Evolutionary conservation across 1,140 invertebrate species (phyloP).

Genomic region (Sinella curviseta): DNA sequence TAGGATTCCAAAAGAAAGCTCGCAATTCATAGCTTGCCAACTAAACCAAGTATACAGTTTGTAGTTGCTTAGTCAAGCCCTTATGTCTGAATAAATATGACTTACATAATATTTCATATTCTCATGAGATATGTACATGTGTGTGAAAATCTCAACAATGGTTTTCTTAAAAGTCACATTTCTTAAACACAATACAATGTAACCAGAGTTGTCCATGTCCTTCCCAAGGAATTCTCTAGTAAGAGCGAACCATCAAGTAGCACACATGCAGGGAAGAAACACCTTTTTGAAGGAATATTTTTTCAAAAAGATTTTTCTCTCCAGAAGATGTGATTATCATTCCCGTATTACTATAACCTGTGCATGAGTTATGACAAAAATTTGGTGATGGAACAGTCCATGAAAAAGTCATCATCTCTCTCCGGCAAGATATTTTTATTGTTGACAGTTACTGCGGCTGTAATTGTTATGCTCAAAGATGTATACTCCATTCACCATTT

Average conservation of each 20-base stretch:
- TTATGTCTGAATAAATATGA: background rate
- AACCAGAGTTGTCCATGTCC: background rate
- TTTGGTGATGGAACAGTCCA: conserved; percentile 2
- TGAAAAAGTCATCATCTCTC: conserved; percentile 38
- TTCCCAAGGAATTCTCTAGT: background rate
- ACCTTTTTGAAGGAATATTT: no score
- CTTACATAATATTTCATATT: background rate
- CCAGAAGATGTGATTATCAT: background rate
- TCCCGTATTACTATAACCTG: background rate
- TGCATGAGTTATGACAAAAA: background rate
- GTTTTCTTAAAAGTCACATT: background rate
- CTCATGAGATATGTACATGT: background rate
- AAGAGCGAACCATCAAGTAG: no score
- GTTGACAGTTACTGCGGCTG: background rate
- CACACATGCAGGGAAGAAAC: no score
- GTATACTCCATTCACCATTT: no score
- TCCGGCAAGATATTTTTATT: background rate
- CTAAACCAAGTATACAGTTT: background rate
- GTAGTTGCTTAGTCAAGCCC: background rate
- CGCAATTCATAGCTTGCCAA: no score
- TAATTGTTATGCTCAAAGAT: background rate
- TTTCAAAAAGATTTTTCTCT: no score
- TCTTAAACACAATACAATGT: background rate
- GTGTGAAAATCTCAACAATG: background rate
- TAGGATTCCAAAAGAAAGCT: no score